Evolutionary conservation across 2,113 vertebrate genomes (phyloP).

Genomic region (Pangasianodon hypophthalmus): DNA sequence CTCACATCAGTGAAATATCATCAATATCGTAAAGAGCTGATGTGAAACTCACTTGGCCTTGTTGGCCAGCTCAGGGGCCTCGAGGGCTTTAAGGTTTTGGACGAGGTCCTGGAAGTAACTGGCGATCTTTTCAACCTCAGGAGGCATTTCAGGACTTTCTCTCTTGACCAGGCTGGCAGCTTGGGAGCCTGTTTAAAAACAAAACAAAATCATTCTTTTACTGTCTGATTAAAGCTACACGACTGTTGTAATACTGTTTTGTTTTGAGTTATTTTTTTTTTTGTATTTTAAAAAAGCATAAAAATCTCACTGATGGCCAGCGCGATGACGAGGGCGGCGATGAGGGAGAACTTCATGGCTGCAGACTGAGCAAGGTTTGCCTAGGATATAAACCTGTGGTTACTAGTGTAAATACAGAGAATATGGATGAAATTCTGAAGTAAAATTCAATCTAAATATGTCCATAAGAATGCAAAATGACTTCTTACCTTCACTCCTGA

Average conservation of each 20-base stretch:
- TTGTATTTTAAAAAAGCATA: not conserved
- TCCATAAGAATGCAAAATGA: not conserved
- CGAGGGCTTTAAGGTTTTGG: slow-evolving; percentile 62
- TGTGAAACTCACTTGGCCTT: slow-evolving; percentile 64
- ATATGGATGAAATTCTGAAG: not conserved
- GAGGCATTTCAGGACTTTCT: slow-evolving; percentile 53
- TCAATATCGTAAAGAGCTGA: not conserved
- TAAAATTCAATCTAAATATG: too few species aligned
- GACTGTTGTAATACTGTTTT: not conserved
- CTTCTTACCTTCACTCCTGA: slow-evolving; percentile 58
- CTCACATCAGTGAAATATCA: not conserved
- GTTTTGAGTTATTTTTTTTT: not conserved
- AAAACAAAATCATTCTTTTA: not conserved
- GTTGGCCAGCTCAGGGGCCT: slow-evolving; percentile 61
- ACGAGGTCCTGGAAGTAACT: slow-evolving; percentile 62
- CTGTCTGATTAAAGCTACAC: not conserved
- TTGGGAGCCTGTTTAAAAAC: slow-evolving; percentile 57
- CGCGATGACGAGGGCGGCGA: slow-evolving; percentile 54
- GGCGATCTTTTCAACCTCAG: slow-evolving; percentile 59
- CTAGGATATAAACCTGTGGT: not conserved
- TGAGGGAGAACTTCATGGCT: slow-evolving; percentile 66
- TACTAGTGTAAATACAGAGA: not conserved
- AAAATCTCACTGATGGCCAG: slow-evolving; percentile 63
- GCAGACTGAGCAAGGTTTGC: slow-evolving; percentile 45
- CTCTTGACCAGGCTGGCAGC: slow-evolving; percentile 65